phyloP scores from a whole-genome alignment of 1,140 invertebrate genomes.

The Sinonovacula constricta region DNA sequence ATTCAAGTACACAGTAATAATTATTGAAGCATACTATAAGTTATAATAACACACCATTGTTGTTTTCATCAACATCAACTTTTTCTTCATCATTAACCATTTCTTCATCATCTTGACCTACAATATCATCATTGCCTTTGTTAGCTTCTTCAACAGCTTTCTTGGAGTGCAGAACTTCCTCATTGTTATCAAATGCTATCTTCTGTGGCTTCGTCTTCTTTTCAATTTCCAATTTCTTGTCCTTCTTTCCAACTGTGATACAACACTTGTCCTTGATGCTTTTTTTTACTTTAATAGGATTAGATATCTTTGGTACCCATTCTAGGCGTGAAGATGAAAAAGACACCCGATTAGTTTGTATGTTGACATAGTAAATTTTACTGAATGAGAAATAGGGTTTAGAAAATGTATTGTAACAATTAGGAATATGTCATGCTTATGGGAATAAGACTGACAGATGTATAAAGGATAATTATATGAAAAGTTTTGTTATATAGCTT shows the following conservation, averaged over 20 bases:
- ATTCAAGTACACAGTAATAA: too few relatives aligned
- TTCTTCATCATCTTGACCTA: neutral
- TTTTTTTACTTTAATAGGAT: conserved; percentile 21
- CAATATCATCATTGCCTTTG: conserved; percentile 2
- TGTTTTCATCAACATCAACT: conserved; percentile 25
- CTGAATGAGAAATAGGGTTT: too few relatives aligned
- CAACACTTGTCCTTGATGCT: conserved; percentile 34
- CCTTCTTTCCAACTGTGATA: conserved; percentile 37
- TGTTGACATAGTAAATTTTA: too few relatives aligned
- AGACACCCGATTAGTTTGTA: too few relatives aligned
- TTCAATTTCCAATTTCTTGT: neutral
- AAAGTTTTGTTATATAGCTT: too few relatives aligned
- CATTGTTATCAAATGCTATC: neutral
- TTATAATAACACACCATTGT: conserved; percentile 1
- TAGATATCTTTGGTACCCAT: conserved; percentile 31
- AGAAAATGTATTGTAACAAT: too few relatives aligned
- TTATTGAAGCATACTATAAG: too few relatives aligned
- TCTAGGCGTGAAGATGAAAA: too few relatives aligned
- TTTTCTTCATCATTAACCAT: conserved; percentile 13
- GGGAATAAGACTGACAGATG: too few relatives aligned
- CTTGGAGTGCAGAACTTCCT: neutral
- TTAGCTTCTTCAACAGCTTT: neutral
- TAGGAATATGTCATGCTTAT: too few relatives aligned
- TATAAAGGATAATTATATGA: too few relatives aligned
- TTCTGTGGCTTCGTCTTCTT: neutral